Percentiles rank a stretch among this genome's conserved stretches.
phyloP scores from a whole-genome alignment of 2,888 invertebrate species.

The Vandiemenella viatica region DNA sequence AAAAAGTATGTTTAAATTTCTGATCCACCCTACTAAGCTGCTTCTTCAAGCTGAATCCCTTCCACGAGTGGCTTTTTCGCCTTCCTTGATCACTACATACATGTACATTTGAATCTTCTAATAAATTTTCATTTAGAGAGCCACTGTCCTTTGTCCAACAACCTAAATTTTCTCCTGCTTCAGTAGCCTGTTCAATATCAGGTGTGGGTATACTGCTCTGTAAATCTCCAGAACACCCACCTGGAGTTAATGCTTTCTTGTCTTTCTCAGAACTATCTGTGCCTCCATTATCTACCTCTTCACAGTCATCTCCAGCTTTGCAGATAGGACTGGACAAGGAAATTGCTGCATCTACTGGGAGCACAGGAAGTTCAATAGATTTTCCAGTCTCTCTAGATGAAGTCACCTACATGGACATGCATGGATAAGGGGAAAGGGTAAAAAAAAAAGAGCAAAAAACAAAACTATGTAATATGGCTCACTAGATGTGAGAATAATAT shows the following conservation, averaged over 20 bases:
- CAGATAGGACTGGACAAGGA: constrained; percentile 13
- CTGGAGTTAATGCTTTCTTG: background rate
- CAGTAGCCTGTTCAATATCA: constrained; percentile 17
- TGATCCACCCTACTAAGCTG: constrained; percentile 66
- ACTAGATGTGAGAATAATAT: no score
- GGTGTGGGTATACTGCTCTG: constrained; percentile 2
- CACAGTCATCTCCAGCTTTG: constrained; percentile 6
- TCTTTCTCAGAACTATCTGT: background rate
- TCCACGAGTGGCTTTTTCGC: constrained; percentile 37
- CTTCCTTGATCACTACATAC: background rate
- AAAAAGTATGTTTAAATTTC: constrained; percentile 51
- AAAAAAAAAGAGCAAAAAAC: constrained; percentile 7
- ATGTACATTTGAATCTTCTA: background rate
- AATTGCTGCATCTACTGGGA: constrained; percentile 13
- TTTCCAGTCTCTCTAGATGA: constrained; percentile 8
- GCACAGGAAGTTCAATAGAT: constrained; percentile 10
- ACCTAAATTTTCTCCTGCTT: constrained; percentile 13
- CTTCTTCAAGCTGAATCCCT: constrained; percentile 64
- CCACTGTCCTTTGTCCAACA: background rate
- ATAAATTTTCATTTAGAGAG: background rate
- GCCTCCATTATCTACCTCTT: constrained; percentile 2
- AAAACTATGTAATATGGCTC: no score
- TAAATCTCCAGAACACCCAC: background rate
- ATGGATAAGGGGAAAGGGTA: constrained; percentile 8
- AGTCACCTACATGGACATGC: constrained; percentile 11